Conservation (phyloP, 2,113 vertebrate species). For the Rhinichthys klamathensis region DNA sequence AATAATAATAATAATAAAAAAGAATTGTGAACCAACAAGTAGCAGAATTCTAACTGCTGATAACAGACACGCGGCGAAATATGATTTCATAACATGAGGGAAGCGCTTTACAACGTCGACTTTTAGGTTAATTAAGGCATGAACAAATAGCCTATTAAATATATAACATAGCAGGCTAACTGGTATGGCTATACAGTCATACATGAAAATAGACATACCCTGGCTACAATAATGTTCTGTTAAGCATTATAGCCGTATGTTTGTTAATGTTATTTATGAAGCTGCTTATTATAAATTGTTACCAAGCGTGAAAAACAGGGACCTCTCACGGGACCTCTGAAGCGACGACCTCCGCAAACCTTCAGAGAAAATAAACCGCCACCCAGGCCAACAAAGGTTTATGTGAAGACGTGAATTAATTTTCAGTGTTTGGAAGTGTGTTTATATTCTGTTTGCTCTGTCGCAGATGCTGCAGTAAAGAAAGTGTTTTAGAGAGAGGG, state of each 20-base stretch:
- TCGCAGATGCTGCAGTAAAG: constrained; percentile 51
- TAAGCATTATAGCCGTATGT: background rate
- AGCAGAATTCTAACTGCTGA: background rate
- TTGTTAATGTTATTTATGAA: background rate
- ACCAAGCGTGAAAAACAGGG: constrained; percentile 28
- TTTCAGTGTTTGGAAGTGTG: constrained; percentile 62
- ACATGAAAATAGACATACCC: background rate
- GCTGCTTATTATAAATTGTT: constrained; percentile 15
- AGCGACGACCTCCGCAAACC: constrained; percentile 44
- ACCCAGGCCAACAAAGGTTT: constrained; percentile 52
- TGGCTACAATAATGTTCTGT: background rate
- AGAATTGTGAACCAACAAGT: background rate
- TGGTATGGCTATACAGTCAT: no score
- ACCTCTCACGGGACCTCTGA: constrained; percentile 15
- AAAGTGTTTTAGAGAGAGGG: constrained; percentile 18
- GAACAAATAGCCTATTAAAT: no score
- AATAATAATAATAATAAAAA: no score
- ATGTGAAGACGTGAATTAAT: constrained; percentile 58
- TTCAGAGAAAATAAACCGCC: constrained; percentile 54
- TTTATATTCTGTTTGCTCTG: constrained; percentile 48
- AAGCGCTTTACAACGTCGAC: background rate
- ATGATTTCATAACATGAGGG: background rate
- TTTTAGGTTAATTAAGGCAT: background rate
- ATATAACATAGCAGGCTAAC: no score
- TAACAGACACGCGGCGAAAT: no score